Base-by-base conservation (phyloP, 37 sponge, comb jelly and placozoan species). In the Geodia barretti region DNA sequence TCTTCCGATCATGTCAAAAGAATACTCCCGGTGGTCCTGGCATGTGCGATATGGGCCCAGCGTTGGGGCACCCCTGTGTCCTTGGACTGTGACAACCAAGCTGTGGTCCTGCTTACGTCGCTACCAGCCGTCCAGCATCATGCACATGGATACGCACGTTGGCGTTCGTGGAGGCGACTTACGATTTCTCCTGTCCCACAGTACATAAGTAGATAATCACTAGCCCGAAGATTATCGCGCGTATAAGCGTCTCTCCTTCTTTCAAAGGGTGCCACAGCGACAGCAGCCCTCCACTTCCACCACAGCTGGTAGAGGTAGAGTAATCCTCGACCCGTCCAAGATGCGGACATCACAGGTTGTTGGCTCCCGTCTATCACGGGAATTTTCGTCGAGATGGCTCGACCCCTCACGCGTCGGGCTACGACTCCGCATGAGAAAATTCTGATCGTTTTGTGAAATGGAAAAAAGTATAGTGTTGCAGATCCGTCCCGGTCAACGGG, bases 51-150 rank as follows among this genome's bases (percentile, higher is more conserved):
- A 17, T 90, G 80, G 80, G 91, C 86, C 38, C 33, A 38, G 17
- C 2, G 14, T 24, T 84, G 85, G 86, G 28, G 26, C 0, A 71
- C 68, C 14, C 37, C 11, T 9, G 70, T 90, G 37, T 24, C 31
- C 2, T 80, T 72, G 65, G 71, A 75, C 59, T 84, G 66, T 26
- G 91, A 90, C 64, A 85, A 90, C 43, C 47, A 29, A 41, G 75
- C 79, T 30, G 90, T 84, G 73, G 90, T 83, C 38, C 29, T n/a
- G 35, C 31, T 30, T 89, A 2, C 37, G 31, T 35, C 58, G 61
- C 54, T 41, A 31, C 64, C 41, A 54, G 59, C 30, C 39, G 58
- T 41, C 58, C 30, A 28, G 14, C 11, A 62, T 84, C 25, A 75
- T 70, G 79, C 81, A 85, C 42, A 68, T 90, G n/a, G 54, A 64